These are phyloP conservation scores for Eristalinus aeneus DNA, from an alignment of 2,888 invertebrate genomes.

Conservation along the genomic window DNA sequence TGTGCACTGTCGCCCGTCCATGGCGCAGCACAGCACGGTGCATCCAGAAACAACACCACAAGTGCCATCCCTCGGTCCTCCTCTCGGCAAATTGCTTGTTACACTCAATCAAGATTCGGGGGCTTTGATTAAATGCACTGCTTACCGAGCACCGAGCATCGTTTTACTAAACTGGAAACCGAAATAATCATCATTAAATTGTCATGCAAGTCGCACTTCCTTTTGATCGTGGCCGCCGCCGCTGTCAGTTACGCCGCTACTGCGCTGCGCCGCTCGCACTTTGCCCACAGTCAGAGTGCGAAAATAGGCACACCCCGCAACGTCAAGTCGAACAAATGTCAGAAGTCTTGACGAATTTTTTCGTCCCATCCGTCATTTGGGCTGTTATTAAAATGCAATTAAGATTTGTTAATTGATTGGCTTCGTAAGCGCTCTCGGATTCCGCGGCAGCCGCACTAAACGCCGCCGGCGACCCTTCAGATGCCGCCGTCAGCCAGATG, in stretches of 20 bases:
- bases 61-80: slow-evolving; percentile 20
- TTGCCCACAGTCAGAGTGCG: slow-evolving; percentile 55
- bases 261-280: slow-evolving; percentile 60
- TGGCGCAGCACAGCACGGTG: slow-evolving; percentile 38
- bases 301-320: slow-evolving; percentile 31
- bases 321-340: slow-evolving; percentile 43
- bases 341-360: not conserved
- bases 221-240: slow-evolving; percentile 63
- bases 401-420: slow-evolving; percentile 57
- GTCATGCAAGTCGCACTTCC: slow-evolving; percentile 70
- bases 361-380: not conserved
- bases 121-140: slow-evolving; percentile 66
- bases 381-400: slow-evolving; percentile 46
- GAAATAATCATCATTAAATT: slow-evolving; percentile 71
- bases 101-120: slow-evolving; percentile 71
- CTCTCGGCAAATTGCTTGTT: slow-evolving; percentile 66
- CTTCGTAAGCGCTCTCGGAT: slow-evolving; percentile 4
- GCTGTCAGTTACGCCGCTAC: slow-evolving; percentile 28
- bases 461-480: not conserved
- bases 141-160: slow-evolving; percentile 45
- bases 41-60: not conserved
- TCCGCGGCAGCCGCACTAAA: not conserved
- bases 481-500: not conserved
- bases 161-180: slow-evolving; percentile 66
- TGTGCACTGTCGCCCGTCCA: slow-evolving; percentile 32